phyloP scores from a whole-genome alignment of 2,113 vertebrate genomes.

The Todiramphus saurophagus region DNA sequence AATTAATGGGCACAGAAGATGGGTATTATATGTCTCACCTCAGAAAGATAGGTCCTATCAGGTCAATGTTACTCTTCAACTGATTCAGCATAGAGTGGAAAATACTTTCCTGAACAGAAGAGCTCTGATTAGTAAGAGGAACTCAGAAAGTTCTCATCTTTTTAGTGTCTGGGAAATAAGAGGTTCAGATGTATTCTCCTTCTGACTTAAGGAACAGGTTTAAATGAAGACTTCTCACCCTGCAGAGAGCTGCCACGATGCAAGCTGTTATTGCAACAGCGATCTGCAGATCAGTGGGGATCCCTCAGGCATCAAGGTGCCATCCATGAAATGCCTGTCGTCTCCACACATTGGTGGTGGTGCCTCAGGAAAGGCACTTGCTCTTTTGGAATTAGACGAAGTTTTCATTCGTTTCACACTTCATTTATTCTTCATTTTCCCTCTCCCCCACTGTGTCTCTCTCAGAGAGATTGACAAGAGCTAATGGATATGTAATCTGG shows the following conservation, averaged over 20 bases:
- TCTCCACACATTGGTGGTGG: not conserved
- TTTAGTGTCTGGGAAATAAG: not conserved
- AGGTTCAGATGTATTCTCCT: not conserved
- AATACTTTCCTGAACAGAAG: not conserved
- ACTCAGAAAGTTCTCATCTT: not conserved
- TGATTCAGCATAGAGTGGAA: not conserved
- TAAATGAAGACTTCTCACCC: not conserved
- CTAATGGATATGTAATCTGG: not conserved
- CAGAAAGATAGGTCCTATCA: not conserved
- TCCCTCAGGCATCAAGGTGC: not conserved
- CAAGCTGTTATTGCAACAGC: not conserved
- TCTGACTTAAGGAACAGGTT: not conserved
- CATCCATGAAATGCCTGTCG: not conserved
- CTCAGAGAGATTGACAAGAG: not conserved
- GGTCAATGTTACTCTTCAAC: not conserved
- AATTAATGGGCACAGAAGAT: not conserved
- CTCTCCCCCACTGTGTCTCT: fast-evolving
- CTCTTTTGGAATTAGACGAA: not conserved
- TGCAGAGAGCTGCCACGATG: fast-evolving
- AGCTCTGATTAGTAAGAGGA: not conserved
- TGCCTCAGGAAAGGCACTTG: not conserved
- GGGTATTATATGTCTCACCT: not conserved
- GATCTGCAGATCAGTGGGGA: not conserved
- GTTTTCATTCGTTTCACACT: not conserved
- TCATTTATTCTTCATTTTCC: not conserved